phyloP scores from a whole-genome alignment of 2,113 vertebrate genomes.

The Scartelaos histophorus region DNA sequence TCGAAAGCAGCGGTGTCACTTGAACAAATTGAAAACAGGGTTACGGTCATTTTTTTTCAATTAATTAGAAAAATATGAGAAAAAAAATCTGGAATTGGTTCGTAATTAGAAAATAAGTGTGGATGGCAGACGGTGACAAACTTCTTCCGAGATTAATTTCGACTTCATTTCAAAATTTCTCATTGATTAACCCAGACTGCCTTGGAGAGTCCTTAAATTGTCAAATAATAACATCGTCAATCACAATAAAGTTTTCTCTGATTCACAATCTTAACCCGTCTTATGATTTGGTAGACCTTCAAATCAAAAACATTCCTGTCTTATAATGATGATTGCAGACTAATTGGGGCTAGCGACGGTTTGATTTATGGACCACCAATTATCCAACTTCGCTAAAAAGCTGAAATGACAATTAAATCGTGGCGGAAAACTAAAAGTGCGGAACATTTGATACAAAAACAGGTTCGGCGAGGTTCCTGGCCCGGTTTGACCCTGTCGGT shows the following conservation, averaged over 20 bases:
- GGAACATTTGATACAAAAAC: background rate
- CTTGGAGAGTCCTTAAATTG: background rate
- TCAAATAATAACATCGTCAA: background rate
- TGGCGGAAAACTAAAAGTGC: background rate
- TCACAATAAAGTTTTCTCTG: background rate
- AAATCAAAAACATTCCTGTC: background rate
- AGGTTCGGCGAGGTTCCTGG: background rate
- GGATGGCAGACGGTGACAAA: too few species aligned
- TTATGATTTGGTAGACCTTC: background rate
- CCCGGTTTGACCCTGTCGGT: background rate
- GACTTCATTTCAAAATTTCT: background rate
- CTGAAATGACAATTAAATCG: background rate
- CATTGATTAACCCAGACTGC: background rate
- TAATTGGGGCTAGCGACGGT: background rate
- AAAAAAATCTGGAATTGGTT: background rate
- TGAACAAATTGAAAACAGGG: too few species aligned
- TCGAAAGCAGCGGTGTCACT: too few species aligned
- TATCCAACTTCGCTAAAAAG: background rate
- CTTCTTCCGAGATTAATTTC: too few species aligned
- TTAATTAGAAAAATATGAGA: background rate
- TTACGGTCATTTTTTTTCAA: too few species aligned
- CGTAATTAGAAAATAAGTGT: background rate
- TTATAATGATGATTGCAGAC: background rate
- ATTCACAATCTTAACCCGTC: background rate
- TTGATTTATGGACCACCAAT: background rate